A percentile compares a stretch with the other conserved stretches of the same genome.
These are phyloP conservation scores for Nebria salina DNA, from an alignment of 2,888 invertebrate genomes.

Conservation along the genomic window DNA sequence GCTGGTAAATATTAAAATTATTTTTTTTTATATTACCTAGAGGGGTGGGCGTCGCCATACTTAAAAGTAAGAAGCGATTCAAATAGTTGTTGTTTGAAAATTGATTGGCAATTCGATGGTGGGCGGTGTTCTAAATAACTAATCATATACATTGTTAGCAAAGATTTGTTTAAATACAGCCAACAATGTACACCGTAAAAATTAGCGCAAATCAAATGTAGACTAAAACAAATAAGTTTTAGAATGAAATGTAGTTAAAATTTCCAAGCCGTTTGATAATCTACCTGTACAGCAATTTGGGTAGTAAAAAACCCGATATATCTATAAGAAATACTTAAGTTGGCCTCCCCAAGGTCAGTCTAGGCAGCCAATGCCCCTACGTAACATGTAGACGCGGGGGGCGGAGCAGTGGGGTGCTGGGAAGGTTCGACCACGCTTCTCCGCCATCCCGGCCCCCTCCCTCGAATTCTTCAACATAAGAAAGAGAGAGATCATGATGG, in stretches of 20 bases:
- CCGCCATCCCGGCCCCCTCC: constrained; percentile 11
- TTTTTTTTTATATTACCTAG: not conserved
- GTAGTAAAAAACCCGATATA: not conserved
- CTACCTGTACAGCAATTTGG: not conserved
- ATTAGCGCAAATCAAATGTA: no score
- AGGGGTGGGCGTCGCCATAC: not conserved
- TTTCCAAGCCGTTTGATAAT: not conserved
- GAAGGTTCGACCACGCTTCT: constrained; percentile 24
- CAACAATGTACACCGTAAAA: no score
- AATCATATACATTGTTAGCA: no score
- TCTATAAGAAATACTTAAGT: constrained; percentile 51
- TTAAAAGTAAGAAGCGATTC: no score
- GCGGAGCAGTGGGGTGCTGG: constrained; percentile 29
- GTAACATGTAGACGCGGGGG: constrained; percentile 52
- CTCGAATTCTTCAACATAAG: not conserved
- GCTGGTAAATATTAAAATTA: not conserved
- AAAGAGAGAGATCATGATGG: not conserved
- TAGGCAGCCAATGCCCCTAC: constrained; percentile 57
- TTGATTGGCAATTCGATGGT: no score
- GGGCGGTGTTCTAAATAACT: no score
- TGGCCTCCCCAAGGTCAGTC: constrained; percentile 59
- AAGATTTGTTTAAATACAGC: no score
- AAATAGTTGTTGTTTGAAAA: no score
- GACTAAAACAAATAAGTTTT: not conserved
- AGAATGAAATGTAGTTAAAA: not conserved